These are phyloP conservation scores for Drosophila fuyamai DNA, from an alignment of 1,140 invertebrate genomes.

Conservation along the genomic window DNA sequence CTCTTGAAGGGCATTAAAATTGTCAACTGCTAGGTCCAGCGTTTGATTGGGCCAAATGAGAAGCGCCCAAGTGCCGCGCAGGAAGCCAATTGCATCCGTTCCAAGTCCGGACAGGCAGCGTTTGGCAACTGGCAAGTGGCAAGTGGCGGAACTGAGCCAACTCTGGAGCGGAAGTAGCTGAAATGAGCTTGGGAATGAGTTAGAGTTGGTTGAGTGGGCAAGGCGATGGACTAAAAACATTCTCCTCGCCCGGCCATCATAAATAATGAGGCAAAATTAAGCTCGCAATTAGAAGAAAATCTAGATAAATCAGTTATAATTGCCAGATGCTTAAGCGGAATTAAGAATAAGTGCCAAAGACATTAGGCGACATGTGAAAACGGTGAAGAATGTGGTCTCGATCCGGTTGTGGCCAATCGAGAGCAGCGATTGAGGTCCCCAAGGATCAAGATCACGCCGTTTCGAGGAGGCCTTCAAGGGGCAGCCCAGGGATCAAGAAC, in stretches of 20 bases:
- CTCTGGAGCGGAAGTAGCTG: constrained; percentile 64
- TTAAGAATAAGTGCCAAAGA: constrained; percentile 52
- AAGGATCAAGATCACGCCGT: constrained; percentile 3
- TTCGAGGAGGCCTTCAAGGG: background rate
- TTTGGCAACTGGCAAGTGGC: constrained; percentile 61
- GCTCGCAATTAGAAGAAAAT: constrained; percentile 71
- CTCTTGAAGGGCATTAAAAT: constrained; percentile 27
- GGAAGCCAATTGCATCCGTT: constrained; percentile 76
- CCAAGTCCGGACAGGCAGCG: constrained; percentile 40
- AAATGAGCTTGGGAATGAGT: constrained; percentile 66
- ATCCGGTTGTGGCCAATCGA: constrained; percentile 23
- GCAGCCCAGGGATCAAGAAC: constrained; percentile 9
- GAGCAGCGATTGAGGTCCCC: constrained; percentile 6
- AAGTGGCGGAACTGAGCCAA: constrained; percentile 55
- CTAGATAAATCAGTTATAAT: constrained; percentile 72
- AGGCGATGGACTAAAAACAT: constrained; percentile 26
- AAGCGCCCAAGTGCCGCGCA: constrained; percentile 52
- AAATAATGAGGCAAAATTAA: constrained; percentile 79
- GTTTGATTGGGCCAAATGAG: constrained; percentile 75
- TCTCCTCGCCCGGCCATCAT: constrained; percentile 43
- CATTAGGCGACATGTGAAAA: constrained; percentile 43
- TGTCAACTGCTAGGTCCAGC: constrained; percentile 23
- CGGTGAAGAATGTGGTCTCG: constrained; percentile 20
- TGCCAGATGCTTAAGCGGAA: constrained; percentile 51
- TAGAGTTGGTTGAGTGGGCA: constrained; percentile 37